Percentiles rank a stretch among this genome's conserved stretches.
Conservation (phyloP, 64 coral and sea anemone genomes). For the Cladopsammia gracilis region DNA sequence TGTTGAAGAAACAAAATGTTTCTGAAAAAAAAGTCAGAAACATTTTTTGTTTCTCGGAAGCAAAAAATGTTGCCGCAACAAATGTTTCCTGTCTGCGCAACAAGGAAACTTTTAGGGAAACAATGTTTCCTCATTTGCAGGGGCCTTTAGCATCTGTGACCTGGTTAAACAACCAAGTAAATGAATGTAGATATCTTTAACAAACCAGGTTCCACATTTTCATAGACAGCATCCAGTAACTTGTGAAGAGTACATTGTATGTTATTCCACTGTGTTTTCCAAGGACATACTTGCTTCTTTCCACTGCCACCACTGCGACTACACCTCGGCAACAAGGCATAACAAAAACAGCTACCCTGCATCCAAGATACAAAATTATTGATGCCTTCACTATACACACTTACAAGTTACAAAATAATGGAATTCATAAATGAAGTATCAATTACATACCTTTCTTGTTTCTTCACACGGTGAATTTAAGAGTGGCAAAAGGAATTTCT, state of each 20-base stretch:
- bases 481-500: neutral
- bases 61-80: too few species aligned
- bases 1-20: too few species aligned
- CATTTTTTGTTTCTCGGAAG: too few species aligned
- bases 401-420: too few species aligned
- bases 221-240: constrained; percentile 49
- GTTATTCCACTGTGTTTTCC: constrained; percentile 66
- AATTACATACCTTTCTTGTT: constrained; percentile 1
- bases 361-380: neutral
- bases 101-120: too few species aligned
- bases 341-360: constrained; percentile 62
- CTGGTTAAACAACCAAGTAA: neutral
- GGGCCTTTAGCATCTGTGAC: too few species aligned
- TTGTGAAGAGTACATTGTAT: constrained; percentile 58
- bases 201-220: constrained; percentile 41
- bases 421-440: too few species aligned
- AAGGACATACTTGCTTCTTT: constrained; percentile 48
- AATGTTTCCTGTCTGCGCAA: too few species aligned
- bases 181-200: neutral
- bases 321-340: constrained; percentile 70
- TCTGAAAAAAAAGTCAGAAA: too few species aligned
- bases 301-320: constrained; percentile 39
- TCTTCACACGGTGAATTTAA: constrained; percentile 19
- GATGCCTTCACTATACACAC: neutral
- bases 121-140: too few species aligned